These are phyloP conservation scores for Patagioenas fasciata DNA, from an alignment of 2,113 vertebrate genomes.

Conservation along the genomic window DNA sequence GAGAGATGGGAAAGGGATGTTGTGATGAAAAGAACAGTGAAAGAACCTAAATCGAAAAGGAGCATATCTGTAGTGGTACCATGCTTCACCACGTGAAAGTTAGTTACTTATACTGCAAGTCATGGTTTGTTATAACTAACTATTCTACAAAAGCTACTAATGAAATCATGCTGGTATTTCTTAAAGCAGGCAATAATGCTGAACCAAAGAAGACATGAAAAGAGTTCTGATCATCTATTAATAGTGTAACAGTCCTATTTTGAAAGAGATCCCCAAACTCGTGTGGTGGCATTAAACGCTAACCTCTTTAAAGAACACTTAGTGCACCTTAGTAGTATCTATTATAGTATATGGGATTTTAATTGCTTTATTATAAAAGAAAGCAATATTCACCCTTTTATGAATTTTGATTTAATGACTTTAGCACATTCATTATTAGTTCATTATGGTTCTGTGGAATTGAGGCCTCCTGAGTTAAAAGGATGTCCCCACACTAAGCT, in stretches of 20 bases:
- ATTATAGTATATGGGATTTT: constrained; percentile 28
- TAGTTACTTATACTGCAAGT: neutral
- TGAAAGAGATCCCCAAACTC: constrained; percentile 31
- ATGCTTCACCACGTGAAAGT: neutral
- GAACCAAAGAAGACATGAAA: neutral
- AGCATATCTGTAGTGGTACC: neutral
- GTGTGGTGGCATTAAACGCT: neutral
- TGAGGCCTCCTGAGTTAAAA: constrained; percentile 70
- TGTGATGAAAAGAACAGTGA: neutral
- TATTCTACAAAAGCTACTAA: neutral
- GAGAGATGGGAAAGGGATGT: neutral
- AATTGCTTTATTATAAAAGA: constrained; percentile 71
- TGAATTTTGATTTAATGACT: constrained; percentile 72
- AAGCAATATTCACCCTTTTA: constrained; percentile 61
- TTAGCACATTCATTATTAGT: constrained; percentile 69
- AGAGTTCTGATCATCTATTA: constrained; percentile 12
- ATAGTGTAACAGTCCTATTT: constrained; percentile 5
- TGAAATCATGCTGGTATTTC: constrained; percentile 15
- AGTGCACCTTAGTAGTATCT: constrained; percentile 4
- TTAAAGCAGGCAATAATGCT: neutral
- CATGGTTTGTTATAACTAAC: neutral
- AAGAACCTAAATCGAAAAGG: neutral
- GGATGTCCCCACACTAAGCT: constrained; percentile 57
- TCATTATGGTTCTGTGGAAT: constrained; percentile 69
- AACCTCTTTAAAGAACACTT: constrained; percentile 34